phyloP scores from a whole-genome alignment of 2,113 vertebrate genomes.

The Struthidea cinerea region DNA sequence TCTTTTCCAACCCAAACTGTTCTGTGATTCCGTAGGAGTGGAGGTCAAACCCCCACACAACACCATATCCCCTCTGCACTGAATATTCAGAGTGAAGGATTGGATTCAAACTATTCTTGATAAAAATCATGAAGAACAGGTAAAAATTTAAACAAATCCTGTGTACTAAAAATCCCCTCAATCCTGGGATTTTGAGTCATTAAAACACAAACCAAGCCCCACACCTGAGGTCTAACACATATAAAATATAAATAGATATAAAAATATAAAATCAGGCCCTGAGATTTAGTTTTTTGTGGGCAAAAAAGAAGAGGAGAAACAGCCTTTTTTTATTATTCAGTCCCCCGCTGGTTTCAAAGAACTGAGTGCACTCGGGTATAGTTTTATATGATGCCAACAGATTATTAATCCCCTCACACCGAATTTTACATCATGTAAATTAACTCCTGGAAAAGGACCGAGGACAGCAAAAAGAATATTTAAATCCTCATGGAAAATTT shows the following conservation, averaged over 20 bases:
- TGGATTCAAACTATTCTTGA: neutral
- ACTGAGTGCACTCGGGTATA: neutral
- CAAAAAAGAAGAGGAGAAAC: neutral
- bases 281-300: neutral
- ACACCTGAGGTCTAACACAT: neutral
- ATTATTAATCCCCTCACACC: neutral
- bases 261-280: neutral
- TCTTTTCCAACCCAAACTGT: neutral
- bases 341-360: neutral
- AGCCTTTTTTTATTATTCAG: neutral
- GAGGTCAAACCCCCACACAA: neutral
- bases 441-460: neutral
- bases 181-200: neutral
- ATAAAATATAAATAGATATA: neutral
- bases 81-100: neutral
- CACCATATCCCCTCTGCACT: neutral
- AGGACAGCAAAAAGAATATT: neutral
- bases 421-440: fast-evolving
- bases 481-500: neutral
- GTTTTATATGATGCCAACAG: neutral
- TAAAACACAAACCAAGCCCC: neutral
- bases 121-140: neutral
- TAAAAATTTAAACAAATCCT: neutral
- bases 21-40: neutral
- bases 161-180: fast-evolving